phyloP scores from a whole-genome alignment of 2,797 vertebrate genomes.

The Amphiprion clarkii region DNA sequence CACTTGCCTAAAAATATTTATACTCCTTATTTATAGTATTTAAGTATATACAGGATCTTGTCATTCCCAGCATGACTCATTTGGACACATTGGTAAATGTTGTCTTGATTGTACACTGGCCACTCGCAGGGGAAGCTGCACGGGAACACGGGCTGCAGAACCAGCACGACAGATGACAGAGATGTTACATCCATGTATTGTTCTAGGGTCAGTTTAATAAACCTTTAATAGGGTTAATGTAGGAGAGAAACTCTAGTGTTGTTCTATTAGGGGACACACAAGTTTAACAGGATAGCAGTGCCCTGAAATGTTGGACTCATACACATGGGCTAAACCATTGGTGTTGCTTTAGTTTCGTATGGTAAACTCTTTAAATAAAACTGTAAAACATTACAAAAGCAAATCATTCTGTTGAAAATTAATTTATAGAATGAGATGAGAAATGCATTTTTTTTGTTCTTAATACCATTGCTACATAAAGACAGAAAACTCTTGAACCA shows the following conservation, averaged over 20 bases:
- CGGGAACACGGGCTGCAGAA: constrained; percentile 59
- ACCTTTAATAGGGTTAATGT: constrained; percentile 53
- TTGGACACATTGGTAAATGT: constrained; percentile 86
- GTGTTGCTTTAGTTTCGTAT: constrained; percentile 59
- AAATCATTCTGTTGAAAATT: constrained; percentile 63
- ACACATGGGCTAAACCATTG: constrained; percentile 56
- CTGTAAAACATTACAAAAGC: constrained; percentile 56
- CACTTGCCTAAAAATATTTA: constrained; percentile 91
- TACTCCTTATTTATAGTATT: constrained; percentile 89
- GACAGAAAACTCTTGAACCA: constrained; percentile 63
- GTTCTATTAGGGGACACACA: constrained; percentile 45
- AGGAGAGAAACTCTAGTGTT: constrained; percentile 38
- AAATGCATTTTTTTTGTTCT: constrained; percentile 45
- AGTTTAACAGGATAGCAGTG: constrained; percentile 48
- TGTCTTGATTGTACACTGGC: constrained; percentile 88
- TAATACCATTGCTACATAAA: constrained; percentile 77
- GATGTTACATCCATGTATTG: constrained; percentile 63
- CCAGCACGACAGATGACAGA: constrained; percentile 56
- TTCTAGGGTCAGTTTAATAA: constrained; percentile 60
- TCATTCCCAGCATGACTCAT: constrained; percentile 97
- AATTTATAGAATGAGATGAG: constrained; percentile 54
- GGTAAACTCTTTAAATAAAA: constrained; percentile 59
- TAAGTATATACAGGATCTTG: constrained; percentile 94
- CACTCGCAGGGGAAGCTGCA: constrained; percentile 66
- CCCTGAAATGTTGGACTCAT: constrained; percentile 59